Evolutionary conservation across 2,888 invertebrate genomes (phyloP).

Genomic region (Hirudinaria manillensis): DNA sequence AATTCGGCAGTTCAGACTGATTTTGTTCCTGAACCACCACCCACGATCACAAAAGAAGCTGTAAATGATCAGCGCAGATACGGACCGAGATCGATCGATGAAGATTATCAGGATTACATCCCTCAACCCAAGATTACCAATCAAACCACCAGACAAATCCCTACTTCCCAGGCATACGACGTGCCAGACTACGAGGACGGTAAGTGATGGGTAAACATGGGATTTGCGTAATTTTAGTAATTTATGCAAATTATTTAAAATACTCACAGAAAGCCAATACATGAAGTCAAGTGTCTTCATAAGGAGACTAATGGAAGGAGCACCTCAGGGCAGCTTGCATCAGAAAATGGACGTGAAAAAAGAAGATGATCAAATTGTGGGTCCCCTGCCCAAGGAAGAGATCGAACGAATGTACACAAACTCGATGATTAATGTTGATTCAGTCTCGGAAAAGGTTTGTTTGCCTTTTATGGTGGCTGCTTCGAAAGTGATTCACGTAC

Average conservation of each 20-base stretch:
- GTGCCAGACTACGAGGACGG: too few relatives aligned
- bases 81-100: too few relatives aligned
- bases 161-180: too few relatives aligned
- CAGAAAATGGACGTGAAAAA: slow-evolving; percentile 41
- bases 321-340: slow-evolving; percentile 38
- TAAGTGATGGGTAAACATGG: too few relatives aligned
- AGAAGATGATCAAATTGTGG: slow-evolving; percentile 41
- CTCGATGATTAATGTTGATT: slow-evolving; percentile 41
- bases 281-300: neutral
- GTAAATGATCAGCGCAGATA: too few relatives aligned
- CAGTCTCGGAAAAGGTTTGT: slow-evolving; percentile 41
- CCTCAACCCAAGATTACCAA: too few relatives aligned
- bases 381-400: slow-evolving; percentile 38
- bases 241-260: too few relatives aligned
- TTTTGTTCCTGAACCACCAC: neutral
- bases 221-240: too few relatives aligned
- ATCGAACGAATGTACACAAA: slow-evolving; percentile 29
- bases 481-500: neutral
- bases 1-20: slow-evolving; percentile 4
- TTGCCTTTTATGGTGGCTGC: neutral
- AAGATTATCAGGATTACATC: too few relatives aligned
- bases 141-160: too few relatives aligned
- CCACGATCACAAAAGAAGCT: neutral
- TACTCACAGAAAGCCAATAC: too few relatives aligned
- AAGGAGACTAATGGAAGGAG: slow-evolving; percentile 31